Base-by-base conservation (phyloP, 2,797 vertebrate species). In the Schizothorax lantsangensis region DNA sequence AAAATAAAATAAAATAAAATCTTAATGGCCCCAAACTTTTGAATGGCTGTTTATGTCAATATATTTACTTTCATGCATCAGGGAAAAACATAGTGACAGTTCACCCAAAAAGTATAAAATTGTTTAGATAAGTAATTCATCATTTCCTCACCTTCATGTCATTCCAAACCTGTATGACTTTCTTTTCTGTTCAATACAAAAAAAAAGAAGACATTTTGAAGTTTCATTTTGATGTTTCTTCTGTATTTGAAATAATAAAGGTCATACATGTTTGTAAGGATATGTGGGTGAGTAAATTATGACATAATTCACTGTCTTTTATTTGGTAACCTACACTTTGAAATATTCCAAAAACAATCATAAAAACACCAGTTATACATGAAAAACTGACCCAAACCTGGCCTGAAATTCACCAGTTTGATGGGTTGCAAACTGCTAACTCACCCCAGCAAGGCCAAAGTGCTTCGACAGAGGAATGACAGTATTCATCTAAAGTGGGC, bases 401-500 rank as follows among this genome's bases (percentile, higher is more conserved):
- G 15, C 5, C 59, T 80, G n/a, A 64, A 64, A 66, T 19, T 26
- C 59, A 57, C 77, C 54, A 40, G 36, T 79, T 59, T 40, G 36
- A 40, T 59, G 33, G 36, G 21, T 21, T 19, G 57, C 38, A 64
- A 33, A 84, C 43, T 45, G 72, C 40, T 84, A 62, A 77, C 83
- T 84, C 72, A 75, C 33, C 74, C 62, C 10, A 33, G 14, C 45
- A 57, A 69, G 47, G 83, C 83, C n/a, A 84, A 40, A 79, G 72
- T 47, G 30, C 72, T 77, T 36, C 19, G 57, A 84, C 72, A 75
- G 59, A 77, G 57, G 45, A 78, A 64, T 84, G 73, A 68, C 62
- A 78, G 47, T 40, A 77, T 54, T 84, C 74, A 79, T 54, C 36
- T 79, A 69, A 84, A 84, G 45, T 43, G 74, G 83, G 73, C 83